Conservation (phyloP, 2,113 vertebrate species). For the Upupa epops region DNA sequence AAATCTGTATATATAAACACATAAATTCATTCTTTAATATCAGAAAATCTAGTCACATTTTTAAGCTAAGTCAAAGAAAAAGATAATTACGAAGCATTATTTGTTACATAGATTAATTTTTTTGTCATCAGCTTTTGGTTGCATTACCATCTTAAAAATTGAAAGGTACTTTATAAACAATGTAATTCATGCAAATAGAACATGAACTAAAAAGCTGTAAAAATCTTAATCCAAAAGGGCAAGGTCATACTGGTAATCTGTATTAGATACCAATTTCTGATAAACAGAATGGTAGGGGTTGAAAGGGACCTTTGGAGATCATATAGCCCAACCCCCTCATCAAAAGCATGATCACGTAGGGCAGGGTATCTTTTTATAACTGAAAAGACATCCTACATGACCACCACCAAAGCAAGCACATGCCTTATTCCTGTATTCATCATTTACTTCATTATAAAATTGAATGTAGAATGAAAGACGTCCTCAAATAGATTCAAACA, state of each 20-base stretch:
- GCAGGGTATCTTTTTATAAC: neutral
- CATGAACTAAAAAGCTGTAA: neutral
- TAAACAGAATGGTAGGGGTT: too few species aligned
- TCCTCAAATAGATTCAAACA: neutral
- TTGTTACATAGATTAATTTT: neutral
- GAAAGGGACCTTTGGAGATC: too few species aligned
- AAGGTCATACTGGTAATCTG: neutral
- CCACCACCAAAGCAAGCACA: neutral
- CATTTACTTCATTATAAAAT: neutral
- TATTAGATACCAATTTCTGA: neutral
- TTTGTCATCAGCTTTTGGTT: neutral
- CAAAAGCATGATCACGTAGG: too few species aligned
- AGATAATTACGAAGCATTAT: neutral
- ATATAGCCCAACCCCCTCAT: too few species aligned
- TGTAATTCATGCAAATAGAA: neutral
- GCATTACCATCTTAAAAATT: neutral
- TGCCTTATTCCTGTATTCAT: neutral
- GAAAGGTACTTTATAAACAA: neutral
- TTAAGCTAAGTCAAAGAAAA: neutral
- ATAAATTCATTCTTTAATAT: neutral
- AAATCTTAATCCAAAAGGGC: neutral
- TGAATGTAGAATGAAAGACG: neutral
- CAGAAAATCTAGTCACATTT: neutral
- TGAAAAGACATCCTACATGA: neutral
- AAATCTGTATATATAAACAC: neutral